phyloP scores from a whole-genome alignment of 2,113 vertebrate species.

The Eupsittula cactorum region DNA sequence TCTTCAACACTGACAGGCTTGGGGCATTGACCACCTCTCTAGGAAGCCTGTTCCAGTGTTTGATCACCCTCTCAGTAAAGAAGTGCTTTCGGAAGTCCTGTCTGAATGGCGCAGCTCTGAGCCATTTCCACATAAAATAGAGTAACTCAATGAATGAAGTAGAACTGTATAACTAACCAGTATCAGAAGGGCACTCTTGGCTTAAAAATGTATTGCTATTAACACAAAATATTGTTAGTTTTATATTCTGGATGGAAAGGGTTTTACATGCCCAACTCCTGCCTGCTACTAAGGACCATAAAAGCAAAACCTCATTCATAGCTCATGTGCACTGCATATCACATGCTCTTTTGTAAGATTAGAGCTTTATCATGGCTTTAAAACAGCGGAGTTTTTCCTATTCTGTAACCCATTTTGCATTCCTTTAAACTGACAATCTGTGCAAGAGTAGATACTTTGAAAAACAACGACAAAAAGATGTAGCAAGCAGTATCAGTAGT shows the following conservation, averaged over 20 bases:
- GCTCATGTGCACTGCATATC: not conserved
- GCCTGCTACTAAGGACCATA: not conserved
- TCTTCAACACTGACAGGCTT: not conserved
- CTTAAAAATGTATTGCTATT: not conserved
- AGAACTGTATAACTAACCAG: not conserved
- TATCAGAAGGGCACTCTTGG: not conserved
- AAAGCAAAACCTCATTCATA: not conserved
- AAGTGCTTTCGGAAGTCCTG: not conserved
- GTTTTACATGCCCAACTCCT: not conserved
- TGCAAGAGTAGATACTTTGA: constrained; percentile 1
- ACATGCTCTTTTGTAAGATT: constrained; percentile 29
- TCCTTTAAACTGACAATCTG: constrained; percentile 52
- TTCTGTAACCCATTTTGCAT: constrained; percentile 20
- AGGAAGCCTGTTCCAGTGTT: not conserved
- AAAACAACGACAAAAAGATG: not conserved
- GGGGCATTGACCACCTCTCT: not conserved
- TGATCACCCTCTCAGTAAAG: not conserved
- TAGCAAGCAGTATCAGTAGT: not conserved
- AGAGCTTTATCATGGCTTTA: constrained; percentile 7
- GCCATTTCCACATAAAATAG: not conserved
- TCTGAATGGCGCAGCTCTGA: not conserved
- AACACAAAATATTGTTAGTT: not conserved
- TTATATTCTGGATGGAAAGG: not conserved
- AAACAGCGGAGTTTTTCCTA: constrained; percentile 6
- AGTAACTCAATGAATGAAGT: not conserved